phyloP scores from a whole-genome alignment of 2,888 invertebrate species.

The Ormyrus rosae region DNA sequence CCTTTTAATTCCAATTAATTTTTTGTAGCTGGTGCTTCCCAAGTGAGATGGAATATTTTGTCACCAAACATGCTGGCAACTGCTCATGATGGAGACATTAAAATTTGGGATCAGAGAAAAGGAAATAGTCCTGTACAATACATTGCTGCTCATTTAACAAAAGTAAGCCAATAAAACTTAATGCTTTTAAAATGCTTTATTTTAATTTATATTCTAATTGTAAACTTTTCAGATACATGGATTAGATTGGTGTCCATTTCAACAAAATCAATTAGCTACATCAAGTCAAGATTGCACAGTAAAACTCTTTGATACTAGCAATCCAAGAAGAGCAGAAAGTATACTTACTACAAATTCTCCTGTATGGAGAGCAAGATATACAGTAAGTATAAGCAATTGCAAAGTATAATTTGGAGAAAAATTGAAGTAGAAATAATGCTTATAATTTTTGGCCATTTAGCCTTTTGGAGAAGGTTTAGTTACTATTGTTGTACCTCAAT shows the following conservation, averaged over 20 bases:
- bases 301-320: constrained; percentile 94
- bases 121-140: constrained; percentile 91
- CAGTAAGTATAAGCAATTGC: constrained; percentile 76
- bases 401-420: neutral
- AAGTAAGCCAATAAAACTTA: constrained; percentile 67
- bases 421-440: neutral
- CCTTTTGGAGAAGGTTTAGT: constrained; percentile 95
- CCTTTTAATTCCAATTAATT: neutral
- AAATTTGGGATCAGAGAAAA: constrained; percentile 97
- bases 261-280: constrained; percentile 90
- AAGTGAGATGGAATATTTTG: constrained; percentile 95
- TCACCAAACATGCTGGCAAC: constrained; percentile 91
- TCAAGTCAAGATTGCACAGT: constrained; percentile 97
- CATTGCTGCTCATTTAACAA: constrained; percentile 92
- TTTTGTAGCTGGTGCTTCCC: constrained; percentile 88
- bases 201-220: constrained; percentile 19
- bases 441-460: constrained; percentile 71
- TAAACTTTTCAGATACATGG: constrained; percentile 86
- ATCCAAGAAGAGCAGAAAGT: constrained; percentile 89
- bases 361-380: constrained; percentile 95
- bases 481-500: constrained; percentile 94
- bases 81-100: constrained; percentile 96
- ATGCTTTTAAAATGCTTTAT: neutral
- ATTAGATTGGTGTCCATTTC: constrained; percentile 93
- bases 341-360: constrained; percentile 90